These are phyloP conservation scores for Esox lucius DNA, from an alignment of 2,797 vertebrate species.

Conservation along the genomic window DNA sequence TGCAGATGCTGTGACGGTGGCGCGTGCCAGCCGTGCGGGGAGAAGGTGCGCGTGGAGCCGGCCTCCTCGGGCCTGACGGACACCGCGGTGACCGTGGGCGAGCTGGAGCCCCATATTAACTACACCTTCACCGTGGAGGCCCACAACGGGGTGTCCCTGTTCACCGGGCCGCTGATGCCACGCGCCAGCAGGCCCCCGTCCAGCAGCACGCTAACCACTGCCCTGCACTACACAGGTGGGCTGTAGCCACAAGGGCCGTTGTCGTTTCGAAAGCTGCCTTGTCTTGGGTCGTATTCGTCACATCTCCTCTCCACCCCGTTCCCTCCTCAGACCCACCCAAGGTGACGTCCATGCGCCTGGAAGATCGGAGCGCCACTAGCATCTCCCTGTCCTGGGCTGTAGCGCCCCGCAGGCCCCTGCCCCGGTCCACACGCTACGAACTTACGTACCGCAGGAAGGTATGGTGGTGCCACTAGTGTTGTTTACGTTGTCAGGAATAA, in stretches of 20 bases:
- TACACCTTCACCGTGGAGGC: conserved; percentile 91
- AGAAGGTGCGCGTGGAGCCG: conserved; percentile 81
- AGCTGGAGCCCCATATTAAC: conserved; percentile 90
- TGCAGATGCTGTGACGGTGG: conserved; percentile 83
- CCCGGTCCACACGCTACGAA: conserved; percentile 80
- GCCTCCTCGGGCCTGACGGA: conserved; percentile 58
- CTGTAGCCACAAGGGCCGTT: too few relatives aligned
- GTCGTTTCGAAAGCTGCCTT: too few relatives aligned
- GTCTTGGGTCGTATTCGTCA: not conserved
- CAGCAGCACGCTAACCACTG: conserved; percentile 82
- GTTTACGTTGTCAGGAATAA: too few relatives aligned
- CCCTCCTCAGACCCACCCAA: conserved; percentile 83
- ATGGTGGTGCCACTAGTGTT: not conserved
- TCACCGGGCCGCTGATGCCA: conserved; percentile 59
- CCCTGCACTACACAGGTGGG: conserved; percentile 89
- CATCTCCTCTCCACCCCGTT: not conserved
- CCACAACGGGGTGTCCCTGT: conserved; percentile 81
- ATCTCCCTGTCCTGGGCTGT: conserved; percentile 88
- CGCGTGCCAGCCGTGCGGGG: conserved; percentile 81
- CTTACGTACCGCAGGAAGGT: conserved; percentile 94
- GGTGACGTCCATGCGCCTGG: conserved; percentile 81
- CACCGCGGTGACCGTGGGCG: conserved; percentile 77
- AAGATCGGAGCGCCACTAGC: conserved; percentile 77
- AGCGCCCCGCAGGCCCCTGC: conserved; percentile 69
- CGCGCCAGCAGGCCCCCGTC: conserved; percentile 44